Base-by-base conservation (phyloP, 2,888 invertebrate species). In the Papilio elwesi region DNA sequence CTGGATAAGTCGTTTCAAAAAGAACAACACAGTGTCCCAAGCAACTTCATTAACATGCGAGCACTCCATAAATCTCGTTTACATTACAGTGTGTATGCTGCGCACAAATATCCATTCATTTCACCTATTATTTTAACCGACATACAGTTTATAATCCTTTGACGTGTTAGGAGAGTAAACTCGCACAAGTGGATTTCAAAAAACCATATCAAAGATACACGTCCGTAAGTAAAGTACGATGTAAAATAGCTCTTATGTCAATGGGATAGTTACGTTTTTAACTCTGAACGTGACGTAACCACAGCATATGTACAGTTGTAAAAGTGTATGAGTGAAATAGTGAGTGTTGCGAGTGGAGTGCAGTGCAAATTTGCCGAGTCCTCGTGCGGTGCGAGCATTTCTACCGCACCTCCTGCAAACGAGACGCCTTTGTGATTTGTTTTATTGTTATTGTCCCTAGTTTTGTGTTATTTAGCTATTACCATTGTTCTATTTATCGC, bases 321-420 rank as follows among this genome's bases (percentile, higher is more conserved):
- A 71, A 74, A 79, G 79, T 84, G 82, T 87, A 84, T 85, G 85
- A 87, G 87, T 89, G 86, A 88, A 89, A 90, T 85, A 90, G 90
- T 87, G 85, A 90, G 87, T 90, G 92, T 91, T 83, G 87, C 90
- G 76, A 92, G 92, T 89, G 93, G 85, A 93, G 92, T 89, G 93
- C 89, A 88, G 87, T 90, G 93, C 89, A 90, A 91, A 93, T 92
- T 93, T 91, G 89, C 89, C 82, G 83, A 87, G 82, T 87, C 86
- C 88, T 90, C 86, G 86, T 86, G 90, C 81, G 90, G 88, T 79
- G 79, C 87, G 85, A 85, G 85, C 87, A 85, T 87, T 90, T 89
- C 87, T 88, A 86, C 86, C 82, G 83, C 75, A 68, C 71, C 67
- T 83, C 83, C 81, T 82, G 80, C 81, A 81, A 81, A 84, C 81